phyloP scores from a whole-genome alignment of 2,113 vertebrate species.

The Zosterops japonicus region DNA sequence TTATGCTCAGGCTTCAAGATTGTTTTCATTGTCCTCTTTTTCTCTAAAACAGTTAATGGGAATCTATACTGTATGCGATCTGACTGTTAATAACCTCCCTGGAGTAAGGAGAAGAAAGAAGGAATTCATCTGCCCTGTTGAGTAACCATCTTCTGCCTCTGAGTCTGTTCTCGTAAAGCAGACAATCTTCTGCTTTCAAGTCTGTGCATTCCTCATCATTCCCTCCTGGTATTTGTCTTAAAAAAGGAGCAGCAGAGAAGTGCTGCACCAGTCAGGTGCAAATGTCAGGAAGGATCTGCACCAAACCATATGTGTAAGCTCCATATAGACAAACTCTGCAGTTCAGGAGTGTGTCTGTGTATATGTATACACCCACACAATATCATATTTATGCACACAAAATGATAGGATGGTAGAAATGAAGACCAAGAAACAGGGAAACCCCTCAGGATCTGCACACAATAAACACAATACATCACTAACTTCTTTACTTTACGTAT shows the following conservation, averaged over 20 bases:
- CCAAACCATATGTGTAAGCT: background rate
- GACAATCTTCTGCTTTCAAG: background rate
- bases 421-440: background rate
- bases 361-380: rapidly evolving
- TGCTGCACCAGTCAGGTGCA: background rate
- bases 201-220: background rate
- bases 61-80: background rate
- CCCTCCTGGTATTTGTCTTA: background rate
- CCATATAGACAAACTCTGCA: background rate
- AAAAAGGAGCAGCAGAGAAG: background rate
- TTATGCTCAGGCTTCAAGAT: background rate
- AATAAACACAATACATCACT: background rate
- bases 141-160: background rate
- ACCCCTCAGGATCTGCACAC: background rate
- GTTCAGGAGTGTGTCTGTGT: background rate
- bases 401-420: background rate
- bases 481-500: background rate
- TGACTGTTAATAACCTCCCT: background rate
- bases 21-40: background rate
- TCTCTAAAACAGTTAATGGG: background rate
- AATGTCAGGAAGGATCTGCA: background rate
- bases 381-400: background rate
- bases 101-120: background rate
- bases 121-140: background rate
- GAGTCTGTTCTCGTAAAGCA: background rate